Conservation (phyloP, 2,113 vertebrate species). For the Sinocyclocheilus anophthalmus region DNA sequence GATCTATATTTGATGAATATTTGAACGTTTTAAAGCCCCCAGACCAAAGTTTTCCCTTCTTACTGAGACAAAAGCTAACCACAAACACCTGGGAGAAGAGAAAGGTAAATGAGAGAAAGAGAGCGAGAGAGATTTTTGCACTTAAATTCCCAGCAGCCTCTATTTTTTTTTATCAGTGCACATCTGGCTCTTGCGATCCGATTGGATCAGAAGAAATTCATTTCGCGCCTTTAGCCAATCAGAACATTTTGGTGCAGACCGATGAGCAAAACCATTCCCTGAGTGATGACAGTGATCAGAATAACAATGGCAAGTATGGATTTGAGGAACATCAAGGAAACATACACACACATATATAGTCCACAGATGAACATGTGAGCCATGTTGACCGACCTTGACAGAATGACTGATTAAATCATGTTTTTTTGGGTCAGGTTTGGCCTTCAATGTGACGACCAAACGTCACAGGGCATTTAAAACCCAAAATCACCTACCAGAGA, state of each 20-base stretch:
- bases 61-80: constrained; percentile 52
- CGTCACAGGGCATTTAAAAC: not conserved
- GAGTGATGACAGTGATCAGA: constrained; percentile 37
- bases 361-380: constrained; percentile 9
- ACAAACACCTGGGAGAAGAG: constrained; percentile 45
- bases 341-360: not conserved
- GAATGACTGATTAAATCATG: constrained; percentile 23
- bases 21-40: constrained; percentile 71
- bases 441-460: not conserved
- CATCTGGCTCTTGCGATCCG: constrained; percentile 42
- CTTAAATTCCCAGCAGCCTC: constrained; percentile 14
- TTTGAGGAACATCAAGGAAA: constrained; percentile 32
- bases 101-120: constrained; percentile 37
- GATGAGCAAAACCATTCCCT: constrained; percentile 22
- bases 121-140: constrained; percentile 30
- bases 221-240: constrained; percentile 42
- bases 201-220: constrained; percentile 35
- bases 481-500: not conserved
- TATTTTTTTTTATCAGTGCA: constrained; percentile 45
- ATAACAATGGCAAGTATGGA: constrained; percentile 30
- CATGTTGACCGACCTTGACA: not conserved
- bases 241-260: constrained; percentile 15
- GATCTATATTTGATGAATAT: constrained; percentile 77
- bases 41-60: constrained; percentile 67
- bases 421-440: not conserved